Base-by-base conservation (phyloP, 2,888 invertebrate species). In the Pristionchus fissidentatus region DNA sequence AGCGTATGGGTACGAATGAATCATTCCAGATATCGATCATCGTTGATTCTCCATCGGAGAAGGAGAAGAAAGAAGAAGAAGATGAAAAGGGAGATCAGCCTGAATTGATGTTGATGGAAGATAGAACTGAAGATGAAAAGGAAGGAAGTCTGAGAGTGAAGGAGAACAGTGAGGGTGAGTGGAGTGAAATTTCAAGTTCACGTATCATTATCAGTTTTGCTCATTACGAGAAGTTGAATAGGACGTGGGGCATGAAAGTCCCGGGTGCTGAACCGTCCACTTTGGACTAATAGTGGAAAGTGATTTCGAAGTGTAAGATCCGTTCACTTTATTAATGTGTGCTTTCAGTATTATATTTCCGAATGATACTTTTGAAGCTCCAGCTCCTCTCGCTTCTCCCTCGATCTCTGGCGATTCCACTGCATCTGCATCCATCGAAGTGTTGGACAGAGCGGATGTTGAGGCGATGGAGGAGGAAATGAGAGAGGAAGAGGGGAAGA, bases 401-500 rank as follows among this genome's bases (percentile, higher is more conserved):
- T 62, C 62, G 3, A 62, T 32, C 35, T 62, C 62, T 5, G 62
- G 62, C 7, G 62, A 22, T 62, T 35, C 62, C 4, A 35, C 32
- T 1, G 35, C 62, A 19, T 78, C 32, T 1, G 35, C 62, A 19
- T 78, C 52, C 26, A 52, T 35, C 52, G 41, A 78, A 52, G 55
- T 41, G 29, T 13, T 41, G 41, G 73, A 43, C 41, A 41, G 41
- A 4, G 73, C 41, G 43, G 73, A 73, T 22, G 73, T 26, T 13
- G 73, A 73, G 10, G 43, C 8, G n/a, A 73, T 73, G 73, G 29
- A 32, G 32, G 13, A 32, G 8, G 62, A 62, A 10, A 62, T 32
- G 62, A 62, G 35, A 15, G 62, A 62, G 32, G 62, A 62, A 32
- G 43, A 73, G 73, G 43, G 52, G 19, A 49, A 73, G 73, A 73